These are phyloP conservation scores for Metellina segmentata DNA, from an alignment of 2,888 invertebrate genomes.

Conservation along the genomic window DNA sequence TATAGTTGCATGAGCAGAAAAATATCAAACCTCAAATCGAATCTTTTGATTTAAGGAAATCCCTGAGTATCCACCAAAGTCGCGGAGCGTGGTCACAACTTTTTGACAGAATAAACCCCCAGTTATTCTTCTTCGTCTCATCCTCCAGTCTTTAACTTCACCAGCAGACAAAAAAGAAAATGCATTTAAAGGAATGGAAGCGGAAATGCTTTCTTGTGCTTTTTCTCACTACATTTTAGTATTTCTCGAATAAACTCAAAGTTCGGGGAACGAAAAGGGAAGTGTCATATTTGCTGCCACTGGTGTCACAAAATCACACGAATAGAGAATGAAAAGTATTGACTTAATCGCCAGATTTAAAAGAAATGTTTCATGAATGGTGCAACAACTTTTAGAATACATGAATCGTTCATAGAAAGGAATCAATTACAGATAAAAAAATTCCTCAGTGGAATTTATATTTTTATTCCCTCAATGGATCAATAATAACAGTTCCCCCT, in stretches of 20 bases:
- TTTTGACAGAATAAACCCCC: constrained; percentile 59
- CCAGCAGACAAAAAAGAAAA: constrained; percentile 6
- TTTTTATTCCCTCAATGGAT: too few relatives aligned
- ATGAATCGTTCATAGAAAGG: too few relatives aligned
- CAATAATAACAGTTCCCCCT: neutral
- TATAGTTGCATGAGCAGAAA: neutral
- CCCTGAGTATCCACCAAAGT: constrained; percentile 10
- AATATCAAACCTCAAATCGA: constrained; percentile 39
- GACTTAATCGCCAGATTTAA: neutral
- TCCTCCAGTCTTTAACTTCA: constrained; percentile 8
- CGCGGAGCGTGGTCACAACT: constrained; percentile 51
- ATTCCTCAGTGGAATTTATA: neutral
- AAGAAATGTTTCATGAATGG: too few relatives aligned
- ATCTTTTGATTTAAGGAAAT: constrained; percentile 55
- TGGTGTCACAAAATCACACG: neutral
- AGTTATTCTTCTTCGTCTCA: constrained; percentile 31
- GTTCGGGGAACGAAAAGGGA: neutral
- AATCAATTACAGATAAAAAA: neutral
- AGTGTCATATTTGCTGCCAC: constrained; percentile 10
- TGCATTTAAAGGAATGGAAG: too few relatives aligned
- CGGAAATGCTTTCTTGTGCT: neutral
- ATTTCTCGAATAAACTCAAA: neutral
- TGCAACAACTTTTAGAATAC: too few relatives aligned
- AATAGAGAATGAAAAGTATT: constrained; percentile 25
- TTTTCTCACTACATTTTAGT: constrained; percentile 7